Evolutionary conservation across 1,140 invertebrate genomes (phyloP).

Genomic region (Frieseomelitta varia): DNA sequence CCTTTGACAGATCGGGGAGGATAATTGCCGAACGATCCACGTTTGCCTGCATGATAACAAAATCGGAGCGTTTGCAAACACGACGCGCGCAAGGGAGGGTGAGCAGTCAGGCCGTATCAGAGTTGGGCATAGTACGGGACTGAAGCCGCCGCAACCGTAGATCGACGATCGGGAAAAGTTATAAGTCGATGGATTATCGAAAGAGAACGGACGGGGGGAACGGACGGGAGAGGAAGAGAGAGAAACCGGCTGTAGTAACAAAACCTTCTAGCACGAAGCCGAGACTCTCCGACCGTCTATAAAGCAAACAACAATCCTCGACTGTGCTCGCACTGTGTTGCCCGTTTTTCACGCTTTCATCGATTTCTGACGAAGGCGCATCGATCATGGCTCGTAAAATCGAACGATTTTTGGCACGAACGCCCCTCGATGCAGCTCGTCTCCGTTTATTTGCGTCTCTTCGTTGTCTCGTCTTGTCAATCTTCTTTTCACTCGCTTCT

Average conservation of each 20-base stretch:
- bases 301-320: neutral
- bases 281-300: conserved; percentile 32
- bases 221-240: neutral
- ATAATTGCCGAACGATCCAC: too few species aligned
- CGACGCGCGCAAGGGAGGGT: too few species aligned
- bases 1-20: conserved; percentile 24
- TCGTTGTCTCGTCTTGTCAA: neutral
- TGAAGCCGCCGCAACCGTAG: conserved; percentile 29
- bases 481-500: neutral
- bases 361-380: neutral
- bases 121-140: conserved; percentile 39
- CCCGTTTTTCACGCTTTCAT: neutral
- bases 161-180: neutral
- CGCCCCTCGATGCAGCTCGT: conserved; percentile 52
- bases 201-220: neutral
- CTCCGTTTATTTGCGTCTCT: neutral
- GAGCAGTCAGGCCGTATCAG: conserved; percentile 24
- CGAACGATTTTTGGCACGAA: conserved; percentile 52
- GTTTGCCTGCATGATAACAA: neutral
- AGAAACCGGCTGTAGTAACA: conserved; percentile 38
- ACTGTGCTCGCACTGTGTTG: neutral
- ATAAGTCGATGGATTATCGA: neutral
- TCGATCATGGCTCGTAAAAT: conserved; percentile 61
- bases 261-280: conserved; percentile 45
- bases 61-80: neutral